Evolutionary conservation across 2,797 vertebrate species (phyloP).

Genomic region (Chrosomus eos): DNA sequence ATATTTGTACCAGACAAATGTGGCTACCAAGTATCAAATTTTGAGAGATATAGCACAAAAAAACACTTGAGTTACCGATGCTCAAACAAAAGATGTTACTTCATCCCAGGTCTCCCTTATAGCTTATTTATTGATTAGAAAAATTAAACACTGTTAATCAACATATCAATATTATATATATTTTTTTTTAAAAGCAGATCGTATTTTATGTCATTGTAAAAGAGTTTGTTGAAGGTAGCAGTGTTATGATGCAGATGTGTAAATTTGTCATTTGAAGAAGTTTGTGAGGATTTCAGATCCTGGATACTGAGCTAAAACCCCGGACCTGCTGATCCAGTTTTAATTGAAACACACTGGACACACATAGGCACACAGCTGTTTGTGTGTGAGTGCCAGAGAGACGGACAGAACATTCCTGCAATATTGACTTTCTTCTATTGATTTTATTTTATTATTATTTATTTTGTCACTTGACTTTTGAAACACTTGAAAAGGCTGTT

Average conservation of each 20-base stretch:
- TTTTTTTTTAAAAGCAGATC: neutral
- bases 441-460: neutral
- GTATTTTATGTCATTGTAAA: neutral
- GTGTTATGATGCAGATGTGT: neutral
- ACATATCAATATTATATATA: too few relatives aligned
- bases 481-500: neutral
- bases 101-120: too few relatives aligned
- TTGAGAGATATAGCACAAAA: too few relatives aligned
- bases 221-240: neutral
- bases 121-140: neutral
- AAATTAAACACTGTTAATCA: neutral
- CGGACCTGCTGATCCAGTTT: conserved; percentile 62
- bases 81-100: too few relatives aligned
- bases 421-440: neutral
- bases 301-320: conserved; percentile 53
- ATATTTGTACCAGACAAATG: too few relatives aligned
- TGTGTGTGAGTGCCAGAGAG: neutral
- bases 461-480: neutral
- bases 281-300: conserved; percentile 56
- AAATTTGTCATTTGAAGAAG: neutral
- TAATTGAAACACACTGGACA: conserved; percentile 61
- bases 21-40: too few relatives aligned
- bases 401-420: neutral
- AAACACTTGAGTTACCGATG: too few relatives aligned
- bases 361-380: conserved; percentile 24